phyloP scores from a whole-genome alignment of 2,797 vertebrate genomes.

The Acestrorhynchus altus region DNA sequence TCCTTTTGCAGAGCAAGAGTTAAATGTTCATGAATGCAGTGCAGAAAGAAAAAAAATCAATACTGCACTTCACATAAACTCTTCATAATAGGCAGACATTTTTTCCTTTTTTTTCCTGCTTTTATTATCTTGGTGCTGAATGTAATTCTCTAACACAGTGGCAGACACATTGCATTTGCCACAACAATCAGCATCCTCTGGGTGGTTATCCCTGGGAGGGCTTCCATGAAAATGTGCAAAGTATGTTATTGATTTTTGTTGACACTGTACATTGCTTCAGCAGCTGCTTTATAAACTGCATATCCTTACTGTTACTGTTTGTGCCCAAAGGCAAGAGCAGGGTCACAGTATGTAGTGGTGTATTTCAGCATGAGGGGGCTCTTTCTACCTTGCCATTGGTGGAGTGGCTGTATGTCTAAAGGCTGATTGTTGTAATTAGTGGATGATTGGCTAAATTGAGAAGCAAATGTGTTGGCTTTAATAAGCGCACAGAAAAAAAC shows the following conservation, averaged over 20 bases:
- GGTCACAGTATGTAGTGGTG: neutral
- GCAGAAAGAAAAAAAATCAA: neutral
- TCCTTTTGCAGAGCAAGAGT: neutral
- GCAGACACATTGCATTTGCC: neutral
- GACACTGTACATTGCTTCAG: neutral
- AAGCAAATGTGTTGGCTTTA: neutral
- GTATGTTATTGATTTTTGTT: constrained; percentile 12
- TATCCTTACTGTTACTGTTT: neutral
- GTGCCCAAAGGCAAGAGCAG: neutral
- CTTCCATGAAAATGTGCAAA: constrained; percentile 15
- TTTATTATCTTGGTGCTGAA: neutral
- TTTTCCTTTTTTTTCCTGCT: neutral
- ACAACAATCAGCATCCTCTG: neutral
- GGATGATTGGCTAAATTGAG: neutral
- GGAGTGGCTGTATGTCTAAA: neutral
- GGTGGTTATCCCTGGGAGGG: neutral
- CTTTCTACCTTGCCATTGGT: neutral
- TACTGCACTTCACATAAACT: constrained; percentile 25
- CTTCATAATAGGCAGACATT: neutral
- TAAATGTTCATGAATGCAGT: constrained; percentile 1
- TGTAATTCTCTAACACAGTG: neutral
- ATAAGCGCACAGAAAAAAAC: too few relatives aligned
- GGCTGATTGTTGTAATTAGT: neutral
- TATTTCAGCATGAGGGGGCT: too few relatives aligned
- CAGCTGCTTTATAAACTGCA: neutral